Evolutionary conservation across 2,888 invertebrate genomes (phyloP), one percentile per base, ranked within the genome.

Genomic region (Harpagoxenus sublaevis): DNA sequence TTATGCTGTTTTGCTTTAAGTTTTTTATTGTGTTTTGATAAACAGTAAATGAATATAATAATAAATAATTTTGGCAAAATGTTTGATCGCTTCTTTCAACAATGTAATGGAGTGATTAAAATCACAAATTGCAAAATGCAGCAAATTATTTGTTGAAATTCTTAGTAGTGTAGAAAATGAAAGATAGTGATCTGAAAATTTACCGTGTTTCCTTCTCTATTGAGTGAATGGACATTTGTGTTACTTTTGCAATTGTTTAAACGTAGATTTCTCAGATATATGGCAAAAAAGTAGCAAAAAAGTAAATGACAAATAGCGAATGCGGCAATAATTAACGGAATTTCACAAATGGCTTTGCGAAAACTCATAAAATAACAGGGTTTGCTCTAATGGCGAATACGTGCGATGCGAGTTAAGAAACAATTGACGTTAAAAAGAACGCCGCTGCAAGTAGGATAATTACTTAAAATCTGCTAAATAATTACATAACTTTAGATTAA

Each of bases 301-400:
- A 23, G 23, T 23, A 23, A 78, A 35, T 60, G 31, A 6, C 60
- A 45, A 48, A 74, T 45, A 6, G 5, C 42, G 42, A 79, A 45
- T 18, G 39, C 55, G 23, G 9, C 23, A n/a, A 66, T 71, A 60
- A 79, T 73, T 55, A 60, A 53, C 23, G 31, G n/a, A 45, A 57
- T 83, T 83, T 78, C 65, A 48, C 57, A 79, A 83, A 66, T 35
- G 4, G n/a, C 65, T 65, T 79, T 57, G 66, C 31, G 48, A 79
- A 77, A 83, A 66, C 45, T 55, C 28, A n/a, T 55, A 79, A 79
- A 78, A 66, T 55, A 74, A n/a, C 9, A 57, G 23, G 42, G 57
- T 57, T 78, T 18, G 35, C 28, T 18, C 15, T 65, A 57, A 63
- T 10, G 45, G 35, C 35, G 12, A 55, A 53, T 55, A 62, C 55